A percentile compares a stretch with the other conserved stretches of the same genome.
Conservation (phyloP, 2,113 vertebrate species). For the Pelecanus crispus region DNA sequence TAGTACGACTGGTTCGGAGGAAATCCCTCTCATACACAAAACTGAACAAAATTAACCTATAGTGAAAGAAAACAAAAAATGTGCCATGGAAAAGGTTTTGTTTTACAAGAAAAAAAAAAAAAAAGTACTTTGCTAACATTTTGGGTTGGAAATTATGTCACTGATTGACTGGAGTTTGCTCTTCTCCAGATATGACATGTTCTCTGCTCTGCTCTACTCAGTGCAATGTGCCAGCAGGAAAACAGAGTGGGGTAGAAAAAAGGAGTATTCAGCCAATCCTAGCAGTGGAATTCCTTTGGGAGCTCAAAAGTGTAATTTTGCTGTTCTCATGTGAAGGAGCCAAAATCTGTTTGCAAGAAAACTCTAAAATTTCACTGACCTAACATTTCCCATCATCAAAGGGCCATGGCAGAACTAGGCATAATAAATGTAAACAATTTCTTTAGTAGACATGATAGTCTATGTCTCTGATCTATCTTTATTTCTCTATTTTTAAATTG, state of each 20-base stretch:
- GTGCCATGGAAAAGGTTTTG: not conserved
- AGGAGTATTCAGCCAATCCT: not conserved
- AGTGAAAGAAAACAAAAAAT: not conserved
- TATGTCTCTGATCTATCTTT: not conserved
- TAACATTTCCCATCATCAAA: not conserved
- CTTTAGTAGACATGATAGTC: not conserved
- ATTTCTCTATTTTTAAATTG: not conserved
- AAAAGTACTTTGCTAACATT: not conserved
- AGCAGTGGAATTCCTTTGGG: not conserved
- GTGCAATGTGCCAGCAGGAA: not conserved
- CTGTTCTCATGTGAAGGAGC: not conserved
- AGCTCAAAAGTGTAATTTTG: not conserved
- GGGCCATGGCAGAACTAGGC: not conserved
- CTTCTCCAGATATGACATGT: not conserved
- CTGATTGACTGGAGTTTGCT: not conserved
- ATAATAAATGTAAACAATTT: not conserved
- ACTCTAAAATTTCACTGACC: not conserved
- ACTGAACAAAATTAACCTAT: not conserved
- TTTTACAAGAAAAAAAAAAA: not conserved
- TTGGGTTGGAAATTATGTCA: not conserved
- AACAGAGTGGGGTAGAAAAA: not conserved
- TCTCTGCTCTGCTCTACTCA: not conserved
- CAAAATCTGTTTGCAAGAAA: not conserved
- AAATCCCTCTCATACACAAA: not conserved
- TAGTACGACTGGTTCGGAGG: not conserved